phyloP scores from a whole-genome alignment of 1,140 invertebrate genomes.

The Calycopis cecrops region DNA sequence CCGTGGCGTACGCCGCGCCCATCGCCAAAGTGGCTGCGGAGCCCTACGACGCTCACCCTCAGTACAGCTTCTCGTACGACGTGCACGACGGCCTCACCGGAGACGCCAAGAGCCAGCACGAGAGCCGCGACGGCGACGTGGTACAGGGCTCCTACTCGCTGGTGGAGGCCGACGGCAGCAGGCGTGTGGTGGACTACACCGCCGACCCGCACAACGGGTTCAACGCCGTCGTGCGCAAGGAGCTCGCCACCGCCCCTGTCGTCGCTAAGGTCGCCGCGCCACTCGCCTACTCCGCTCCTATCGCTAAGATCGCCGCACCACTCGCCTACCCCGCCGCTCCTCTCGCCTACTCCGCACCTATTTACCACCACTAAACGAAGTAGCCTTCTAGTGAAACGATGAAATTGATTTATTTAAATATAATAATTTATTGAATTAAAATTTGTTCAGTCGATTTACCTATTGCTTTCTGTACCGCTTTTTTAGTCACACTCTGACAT shows the following conservation, averaged over 20 bases:
- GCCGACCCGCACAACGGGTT: constrained; percentile 73
- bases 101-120: constrained; percentile 79
- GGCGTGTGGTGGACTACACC: constrained; percentile 80
- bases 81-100: constrained; percentile 79
- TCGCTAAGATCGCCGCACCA: constrained; percentile 19
- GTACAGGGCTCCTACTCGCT: constrained; percentile 79
- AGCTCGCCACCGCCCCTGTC: constrained; percentile 35
- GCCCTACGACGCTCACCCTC: constrained; percentile 70
- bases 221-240: constrained; percentile 68
- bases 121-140: constrained; percentile 76
- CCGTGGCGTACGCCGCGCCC: constrained; percentile 27
- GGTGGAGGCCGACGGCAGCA: constrained; percentile 79
- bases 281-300: constrained; percentile 24
- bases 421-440: background rate
- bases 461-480: too few relatives aligned
- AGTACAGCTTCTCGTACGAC: constrained; percentile 78
- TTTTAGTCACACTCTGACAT: too few relatives aligned
- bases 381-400: background rate
- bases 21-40: constrained; percentile 25
- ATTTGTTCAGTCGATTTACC: too few relatives aligned
- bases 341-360: constrained; percentile 67
- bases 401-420: background rate
- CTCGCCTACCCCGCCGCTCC: constrained; percentile 1
- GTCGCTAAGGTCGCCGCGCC: constrained; percentile 25
- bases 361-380: constrained; percentile 31